phyloP scores from a whole-genome alignment of 2,888 invertebrate species.

The Thymelicus lineola region DNA sequence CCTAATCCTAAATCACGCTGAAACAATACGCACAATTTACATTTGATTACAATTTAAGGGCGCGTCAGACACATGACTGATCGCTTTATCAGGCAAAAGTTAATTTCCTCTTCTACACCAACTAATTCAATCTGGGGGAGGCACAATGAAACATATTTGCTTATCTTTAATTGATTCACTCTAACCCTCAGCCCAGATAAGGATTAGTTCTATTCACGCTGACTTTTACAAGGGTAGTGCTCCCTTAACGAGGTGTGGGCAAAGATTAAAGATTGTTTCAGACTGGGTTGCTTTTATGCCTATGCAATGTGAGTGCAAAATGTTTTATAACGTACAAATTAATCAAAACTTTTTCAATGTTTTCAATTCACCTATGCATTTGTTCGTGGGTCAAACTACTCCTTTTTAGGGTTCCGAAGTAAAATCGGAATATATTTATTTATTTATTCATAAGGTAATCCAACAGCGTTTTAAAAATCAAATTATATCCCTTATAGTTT shows the following conservation, averaged over 20 bases:
- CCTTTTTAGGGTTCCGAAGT: too few relatives aligned
- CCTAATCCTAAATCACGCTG: constrained; percentile 33
- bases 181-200: constrained; percentile 77
- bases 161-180: constrained; percentile 86
- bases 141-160: constrained; percentile 81
- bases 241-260: constrained; percentile 72
- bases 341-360: neutral
- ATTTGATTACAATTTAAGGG: constrained; percentile 61
- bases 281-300: constrained; percentile 41
- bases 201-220: constrained; percentile 84
- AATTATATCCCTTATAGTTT: too few relatives aligned
- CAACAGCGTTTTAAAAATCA: too few relatives aligned
- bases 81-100: constrained; percentile 76
- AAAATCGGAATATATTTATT: too few relatives aligned
- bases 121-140: constrained; percentile 72
- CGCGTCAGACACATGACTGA: constrained; percentile 68
- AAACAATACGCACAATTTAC: constrained; percentile 65
- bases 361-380: too few relatives aligned
- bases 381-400: too few relatives aligned
- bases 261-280: constrained; percentile 52
- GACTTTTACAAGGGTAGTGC: constrained; percentile 83
- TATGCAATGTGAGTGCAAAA: constrained; percentile 1
- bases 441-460: too few relatives aligned
- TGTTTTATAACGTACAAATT: neutral
- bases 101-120: constrained; percentile 79